These are phyloP conservation scores for Galerucella nymphaeae DNA, from an alignment of 2,888 invertebrate species.

Conservation along the genomic window DNA sequence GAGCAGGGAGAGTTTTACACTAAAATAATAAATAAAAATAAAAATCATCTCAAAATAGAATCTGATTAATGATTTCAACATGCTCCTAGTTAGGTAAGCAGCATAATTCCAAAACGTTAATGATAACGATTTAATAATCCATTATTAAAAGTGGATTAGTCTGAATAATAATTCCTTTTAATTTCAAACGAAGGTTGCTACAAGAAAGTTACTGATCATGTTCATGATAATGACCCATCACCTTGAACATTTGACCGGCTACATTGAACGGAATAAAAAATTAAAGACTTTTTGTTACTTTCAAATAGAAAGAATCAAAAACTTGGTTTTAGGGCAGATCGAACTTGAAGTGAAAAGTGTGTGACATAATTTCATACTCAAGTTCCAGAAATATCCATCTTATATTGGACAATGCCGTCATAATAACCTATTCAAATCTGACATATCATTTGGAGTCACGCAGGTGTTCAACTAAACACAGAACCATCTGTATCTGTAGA, in stretches of 20 bases:
- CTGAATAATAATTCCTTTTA: background rate
- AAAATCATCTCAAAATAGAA: background rate
- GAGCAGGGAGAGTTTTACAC: too few species aligned
- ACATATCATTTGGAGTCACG: too few species aligned
- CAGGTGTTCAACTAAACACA: too few species aligned
- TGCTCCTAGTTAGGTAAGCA: background rate
- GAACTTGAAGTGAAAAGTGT: too few species aligned
- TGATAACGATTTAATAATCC: slow-evolving; percentile 11
- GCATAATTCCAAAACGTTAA: slow-evolving; percentile 10
- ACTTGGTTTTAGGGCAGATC: too few species aligned
- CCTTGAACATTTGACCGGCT: background rate
- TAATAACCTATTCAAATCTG: too few species aligned
- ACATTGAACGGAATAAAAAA: background rate
- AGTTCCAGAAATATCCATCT: too few species aligned
- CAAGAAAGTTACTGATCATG: slow-evolving; percentile 2
- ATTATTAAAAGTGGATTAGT: slow-evolving; percentile 9
- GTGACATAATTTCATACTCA: too few species aligned
- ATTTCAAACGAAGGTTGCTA: background rate
- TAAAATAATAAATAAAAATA: background rate
- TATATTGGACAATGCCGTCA: too few species aligned
- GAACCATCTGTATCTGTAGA: too few species aligned
- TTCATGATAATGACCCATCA: background rate
- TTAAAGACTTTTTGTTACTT: too few species aligned
- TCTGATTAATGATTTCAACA: slow-evolving; percentile 6
- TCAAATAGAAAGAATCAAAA: too few species aligned